Percentiles rank a stretch among this genome's conserved stretches.
Conservation (phyloP, 2,113 vertebrate genomes). For the Stomatorhinus ivindoensis region DNA sequence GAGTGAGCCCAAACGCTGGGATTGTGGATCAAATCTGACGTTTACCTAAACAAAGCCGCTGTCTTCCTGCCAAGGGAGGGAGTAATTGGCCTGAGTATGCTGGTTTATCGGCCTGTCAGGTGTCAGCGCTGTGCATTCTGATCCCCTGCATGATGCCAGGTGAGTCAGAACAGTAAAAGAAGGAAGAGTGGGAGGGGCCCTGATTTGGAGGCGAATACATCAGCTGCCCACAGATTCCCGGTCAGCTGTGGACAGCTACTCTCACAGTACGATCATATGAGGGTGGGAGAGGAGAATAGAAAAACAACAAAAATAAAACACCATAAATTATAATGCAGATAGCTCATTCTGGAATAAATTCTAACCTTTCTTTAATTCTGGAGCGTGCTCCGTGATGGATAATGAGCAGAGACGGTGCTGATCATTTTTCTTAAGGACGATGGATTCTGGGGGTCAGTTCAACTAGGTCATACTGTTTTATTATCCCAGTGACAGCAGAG, state of each 20-base stretch:
- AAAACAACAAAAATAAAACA: not conserved
- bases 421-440: not conserved
- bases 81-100: not conserved
- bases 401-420: not conserved
- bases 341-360: not conserved
- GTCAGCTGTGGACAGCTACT: not conserved
- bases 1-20: not conserved
- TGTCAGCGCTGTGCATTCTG: not conserved
- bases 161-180: not conserved
- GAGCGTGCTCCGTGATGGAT: not conserved
- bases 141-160: not conserved
- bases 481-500: not conserved
- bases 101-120: not conserved
- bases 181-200: not conserved
- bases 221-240: not conserved
- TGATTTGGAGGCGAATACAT: not conserved
- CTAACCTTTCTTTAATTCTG: not conserved
- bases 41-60: not conserved
- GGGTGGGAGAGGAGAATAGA: not conserved
- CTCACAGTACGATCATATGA: not conserved
- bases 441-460: not conserved
- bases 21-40: not conserved
- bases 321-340: not conserved
- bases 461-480: not conserved
- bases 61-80: not conserved